Conservation (phyloP, 2,888 invertebrate genomes). For the Busseola fusca region DNA sequence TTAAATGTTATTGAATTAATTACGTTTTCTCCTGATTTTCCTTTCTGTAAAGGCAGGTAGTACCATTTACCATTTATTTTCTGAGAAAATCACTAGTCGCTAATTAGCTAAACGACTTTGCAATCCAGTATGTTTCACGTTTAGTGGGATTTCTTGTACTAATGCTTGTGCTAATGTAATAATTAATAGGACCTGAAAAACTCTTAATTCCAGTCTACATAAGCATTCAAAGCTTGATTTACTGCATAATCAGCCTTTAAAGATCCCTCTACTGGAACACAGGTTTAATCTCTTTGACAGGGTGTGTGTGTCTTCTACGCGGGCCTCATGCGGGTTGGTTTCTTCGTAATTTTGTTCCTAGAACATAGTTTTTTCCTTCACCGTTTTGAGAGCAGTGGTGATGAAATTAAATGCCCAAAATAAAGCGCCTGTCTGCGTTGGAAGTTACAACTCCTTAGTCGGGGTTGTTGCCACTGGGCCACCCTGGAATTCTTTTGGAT, state of each 20-base stretch:
- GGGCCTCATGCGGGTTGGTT: background rate
- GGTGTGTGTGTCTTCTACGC: background rate
- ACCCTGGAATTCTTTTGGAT: background rate
- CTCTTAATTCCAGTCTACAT: background rate
- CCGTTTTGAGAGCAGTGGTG: background rate
- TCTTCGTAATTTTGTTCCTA: background rate
- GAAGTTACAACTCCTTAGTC: background rate
- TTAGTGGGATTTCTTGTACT: conserved; percentile 27
- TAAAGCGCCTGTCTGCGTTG: background rate
- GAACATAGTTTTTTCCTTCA: background rate
- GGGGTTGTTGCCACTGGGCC: background rate
- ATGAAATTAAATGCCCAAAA: background rate
- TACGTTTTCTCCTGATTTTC: conserved; percentile 40
- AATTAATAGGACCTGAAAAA: background rate
- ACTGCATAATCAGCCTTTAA: background rate
- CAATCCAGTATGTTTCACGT: conserved; percentile 21
- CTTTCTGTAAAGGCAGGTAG: background rate
- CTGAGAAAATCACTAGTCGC: conserved; percentile 5
- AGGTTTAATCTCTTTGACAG: background rate
- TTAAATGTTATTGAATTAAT: conserved; percentile 31
- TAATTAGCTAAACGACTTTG: conserved; percentile 24
- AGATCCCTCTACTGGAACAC: background rate
- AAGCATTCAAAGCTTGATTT: background rate
- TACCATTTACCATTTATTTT: conserved; percentile 21
- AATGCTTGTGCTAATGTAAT: background rate